Percentiles rank a stretch among this genome's conserved stretches.
phyloP scores from a whole-genome alignment of 2,113 vertebrate species.

The Hippotragus niger region DNA sequence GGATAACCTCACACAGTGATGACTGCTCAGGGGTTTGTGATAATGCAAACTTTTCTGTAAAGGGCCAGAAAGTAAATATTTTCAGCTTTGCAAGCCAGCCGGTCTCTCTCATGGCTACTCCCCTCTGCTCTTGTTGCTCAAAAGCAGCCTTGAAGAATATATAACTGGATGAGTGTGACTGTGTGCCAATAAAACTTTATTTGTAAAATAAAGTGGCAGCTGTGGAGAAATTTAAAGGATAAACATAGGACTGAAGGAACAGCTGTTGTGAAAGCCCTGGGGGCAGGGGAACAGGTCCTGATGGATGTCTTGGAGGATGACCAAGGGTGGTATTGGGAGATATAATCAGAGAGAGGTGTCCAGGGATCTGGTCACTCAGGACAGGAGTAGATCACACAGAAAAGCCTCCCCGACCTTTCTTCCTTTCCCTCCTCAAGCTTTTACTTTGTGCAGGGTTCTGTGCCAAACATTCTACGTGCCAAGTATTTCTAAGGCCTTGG shows the following conservation, averaged over 20 bases:
- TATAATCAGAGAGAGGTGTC: not conserved
- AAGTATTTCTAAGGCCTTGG: not conserved
- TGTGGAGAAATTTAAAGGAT: not conserved
- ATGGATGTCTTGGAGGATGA: not conserved
- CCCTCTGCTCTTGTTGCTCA: not conserved
- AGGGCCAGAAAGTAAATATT: not conserved
- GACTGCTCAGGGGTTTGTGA: not conserved
- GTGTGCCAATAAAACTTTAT: constrained; percentile 1
- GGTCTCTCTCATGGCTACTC: not conserved
- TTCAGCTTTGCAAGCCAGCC: not conserved
- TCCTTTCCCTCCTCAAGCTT: not conserved
- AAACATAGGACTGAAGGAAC: not conserved
- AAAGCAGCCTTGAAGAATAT: not conserved
- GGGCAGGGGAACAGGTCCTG: not conserved
- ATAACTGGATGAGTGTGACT: not conserved
- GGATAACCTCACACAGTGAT: not conserved
- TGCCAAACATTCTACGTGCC: not conserved
- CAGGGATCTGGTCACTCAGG: not conserved
- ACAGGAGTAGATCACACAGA: not conserved
- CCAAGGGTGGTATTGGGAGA: not conserved
- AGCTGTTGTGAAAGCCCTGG: not conserved
- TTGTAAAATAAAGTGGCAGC: not conserved
- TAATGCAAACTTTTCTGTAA: not conserved
- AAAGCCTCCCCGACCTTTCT: not conserved
- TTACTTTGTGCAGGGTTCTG: not conserved